phyloP scores from a whole-genome alignment of 2,113 vertebrate genomes.

The Theristicus caerulescens region DNA sequence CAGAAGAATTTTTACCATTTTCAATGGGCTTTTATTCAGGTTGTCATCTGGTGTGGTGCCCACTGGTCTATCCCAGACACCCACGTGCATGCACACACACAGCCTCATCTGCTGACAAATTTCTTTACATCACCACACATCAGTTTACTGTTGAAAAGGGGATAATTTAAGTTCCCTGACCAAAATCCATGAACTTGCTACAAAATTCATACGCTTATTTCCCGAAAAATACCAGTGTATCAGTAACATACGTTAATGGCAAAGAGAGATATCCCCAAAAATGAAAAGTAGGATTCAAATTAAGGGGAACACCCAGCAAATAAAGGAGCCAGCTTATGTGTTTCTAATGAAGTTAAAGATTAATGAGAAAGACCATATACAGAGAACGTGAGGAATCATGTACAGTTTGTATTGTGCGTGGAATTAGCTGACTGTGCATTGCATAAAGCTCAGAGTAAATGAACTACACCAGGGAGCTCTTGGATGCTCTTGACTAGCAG shows the following conservation, averaged over 20 bases:
- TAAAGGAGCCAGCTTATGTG: not conserved
- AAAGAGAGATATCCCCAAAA: not conserved
- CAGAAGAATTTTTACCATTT: not conserved
- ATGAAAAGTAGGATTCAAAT: constrained; percentile 25
- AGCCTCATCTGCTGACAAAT: not conserved
- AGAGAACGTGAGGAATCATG: not conserved
- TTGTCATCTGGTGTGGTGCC: not conserved
- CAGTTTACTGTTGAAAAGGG: not conserved
- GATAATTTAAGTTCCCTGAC: not conserved
- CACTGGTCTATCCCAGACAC: not conserved
- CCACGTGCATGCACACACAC: accelerated
- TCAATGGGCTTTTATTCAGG: not conserved
- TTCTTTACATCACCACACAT: not conserved
- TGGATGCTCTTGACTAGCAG: not conserved
- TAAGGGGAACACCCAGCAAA: not conserved
- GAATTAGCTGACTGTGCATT: not conserved
- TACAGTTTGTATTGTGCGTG: not conserved
- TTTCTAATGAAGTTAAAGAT: constrained; percentile 5
- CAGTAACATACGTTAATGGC: not conserved
- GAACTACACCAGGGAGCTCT: not conserved
- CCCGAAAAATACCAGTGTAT: not conserved
- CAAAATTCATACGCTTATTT: not conserved
- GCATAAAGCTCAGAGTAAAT: not conserved
- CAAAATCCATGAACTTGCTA: not conserved
- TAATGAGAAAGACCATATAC: not conserved